Evolutionary conservation across 2,113 vertebrate species (phyloP).

Genomic region (Vidua macroura): DNA sequence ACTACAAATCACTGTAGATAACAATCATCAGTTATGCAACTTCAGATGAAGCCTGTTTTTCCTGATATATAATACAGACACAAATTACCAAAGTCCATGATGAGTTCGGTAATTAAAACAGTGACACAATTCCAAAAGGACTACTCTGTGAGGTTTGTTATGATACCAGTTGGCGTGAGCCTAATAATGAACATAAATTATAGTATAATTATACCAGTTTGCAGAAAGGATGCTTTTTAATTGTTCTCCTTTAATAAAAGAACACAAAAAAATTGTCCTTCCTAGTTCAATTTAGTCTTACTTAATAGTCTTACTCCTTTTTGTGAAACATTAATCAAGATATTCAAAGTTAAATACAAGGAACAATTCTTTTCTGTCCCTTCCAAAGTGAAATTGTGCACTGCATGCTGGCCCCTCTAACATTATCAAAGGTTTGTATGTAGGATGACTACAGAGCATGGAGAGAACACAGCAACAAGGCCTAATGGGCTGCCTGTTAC

Average conservation of each 20-base stretch:
- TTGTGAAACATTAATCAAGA: neutral
- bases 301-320: neutral
- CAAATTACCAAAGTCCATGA: slow-evolving; percentile 24
- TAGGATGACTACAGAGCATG: neutral
- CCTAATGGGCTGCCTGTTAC: neutral
- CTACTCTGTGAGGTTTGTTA: slow-evolving; percentile 8
- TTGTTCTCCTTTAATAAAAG: slow-evolving; percentile 1
- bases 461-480: neutral
- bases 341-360: neutral
- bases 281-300: neutral
- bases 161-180: neutral
- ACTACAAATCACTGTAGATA: neutral
- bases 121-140: slow-evolving; percentile 27
- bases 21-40: neutral
- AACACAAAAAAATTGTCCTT: neutral
- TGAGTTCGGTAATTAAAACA: slow-evolving; percentile 41
- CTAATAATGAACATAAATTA: neutral
- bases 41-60: slow-evolving; percentile 7
- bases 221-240: neutral
- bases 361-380: neutral
- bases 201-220: neutral
- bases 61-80: neutral
- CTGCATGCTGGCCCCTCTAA: neutral
- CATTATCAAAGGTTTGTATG: neutral
- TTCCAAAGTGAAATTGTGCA: neutral